phyloP scores from a whole-genome alignment of 2,113 vertebrate genomes.

The Rutilus rutilus region DNA sequence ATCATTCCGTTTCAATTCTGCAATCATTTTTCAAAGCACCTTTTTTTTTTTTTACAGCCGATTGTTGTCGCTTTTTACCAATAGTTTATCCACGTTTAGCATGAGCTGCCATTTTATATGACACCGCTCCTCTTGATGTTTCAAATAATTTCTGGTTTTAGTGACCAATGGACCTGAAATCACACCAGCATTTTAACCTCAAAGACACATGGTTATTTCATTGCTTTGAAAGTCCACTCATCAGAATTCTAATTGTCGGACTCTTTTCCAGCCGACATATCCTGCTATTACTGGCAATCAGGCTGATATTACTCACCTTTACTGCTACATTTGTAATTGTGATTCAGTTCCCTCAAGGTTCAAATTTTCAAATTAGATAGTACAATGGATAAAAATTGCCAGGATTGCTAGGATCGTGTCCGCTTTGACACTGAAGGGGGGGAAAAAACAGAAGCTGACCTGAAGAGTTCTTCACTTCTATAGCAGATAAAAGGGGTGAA shows the following conservation, averaged over 20 bases:
- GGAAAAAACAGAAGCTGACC: neutral
- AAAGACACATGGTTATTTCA: neutral
- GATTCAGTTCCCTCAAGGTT: slow-evolving; percentile 4
- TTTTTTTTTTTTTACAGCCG: neutral
- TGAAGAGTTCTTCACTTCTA: neutral
- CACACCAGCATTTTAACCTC: neutral
- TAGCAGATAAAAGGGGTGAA: neutral
- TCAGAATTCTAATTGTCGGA: neutral
- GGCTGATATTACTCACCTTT: neutral
- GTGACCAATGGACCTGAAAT: slow-evolving; percentile 9
- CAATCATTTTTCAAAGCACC: neutral
- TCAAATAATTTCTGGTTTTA: slow-evolving; percentile 7
- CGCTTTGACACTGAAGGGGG: neutral
- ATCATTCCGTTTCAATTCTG: neutral
- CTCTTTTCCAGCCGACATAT: neutral
- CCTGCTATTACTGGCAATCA: slow-evolving; percentile 19
- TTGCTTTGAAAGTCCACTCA: neutral
- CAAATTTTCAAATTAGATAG: neutral
- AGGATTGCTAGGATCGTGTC: neutral
- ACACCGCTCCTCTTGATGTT: neutral
- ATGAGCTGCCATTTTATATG: neutral
- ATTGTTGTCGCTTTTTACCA: neutral
- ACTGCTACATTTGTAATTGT: neutral
- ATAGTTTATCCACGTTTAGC: neutral
- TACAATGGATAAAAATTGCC: neutral